Percentiles rank a stretch among this genome's conserved stretches.
phyloP scores from a whole-genome alignment of 2,113 vertebrate genomes.

The Macroglossus sobrinus region DNA sequence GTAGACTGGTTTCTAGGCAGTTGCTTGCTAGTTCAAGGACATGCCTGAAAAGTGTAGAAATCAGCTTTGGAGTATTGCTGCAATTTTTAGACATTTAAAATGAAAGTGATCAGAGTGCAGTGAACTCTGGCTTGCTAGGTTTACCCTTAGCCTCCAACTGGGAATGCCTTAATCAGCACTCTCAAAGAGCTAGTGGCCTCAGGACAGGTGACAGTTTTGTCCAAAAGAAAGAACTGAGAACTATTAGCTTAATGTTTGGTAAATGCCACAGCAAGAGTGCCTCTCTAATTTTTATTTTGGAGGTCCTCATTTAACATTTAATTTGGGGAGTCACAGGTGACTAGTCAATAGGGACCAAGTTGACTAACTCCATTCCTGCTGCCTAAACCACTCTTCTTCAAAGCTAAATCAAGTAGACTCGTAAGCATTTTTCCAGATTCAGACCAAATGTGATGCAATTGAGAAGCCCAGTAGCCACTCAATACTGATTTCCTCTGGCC shows the following conservation, averaged over 20 bases:
- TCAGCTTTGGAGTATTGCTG: neutral
- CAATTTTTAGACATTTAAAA: neutral
- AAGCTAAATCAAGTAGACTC: neutral
- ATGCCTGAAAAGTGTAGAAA: neutral
- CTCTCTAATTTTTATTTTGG: neutral
- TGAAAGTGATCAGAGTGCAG: neutral
- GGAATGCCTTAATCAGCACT: too few relatives aligned
- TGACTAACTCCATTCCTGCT: neutral
- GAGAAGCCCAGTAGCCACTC: neutral
- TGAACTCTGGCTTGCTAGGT: neutral
- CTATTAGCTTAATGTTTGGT: neutral
- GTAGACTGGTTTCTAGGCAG: neutral
- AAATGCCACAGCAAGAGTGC: neutral
- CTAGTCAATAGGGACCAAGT: neutral
- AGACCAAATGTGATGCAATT: neutral
- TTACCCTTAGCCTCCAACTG: neutral
- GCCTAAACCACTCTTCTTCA: neutral
- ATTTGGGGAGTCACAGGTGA: neutral
- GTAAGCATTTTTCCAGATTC: neutral
- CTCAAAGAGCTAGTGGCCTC: neutral
- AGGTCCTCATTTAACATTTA: neutral
- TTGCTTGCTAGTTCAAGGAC: neutral
- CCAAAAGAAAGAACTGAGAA: neutral
- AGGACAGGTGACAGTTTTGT: neutral
- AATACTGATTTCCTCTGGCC: neutral